Evolutionary conservation across 2,113 vertebrate genomes (phyloP), one percentile per base, ranked within the genome.

Genomic region (Excalfactoria chinensis): DNA sequence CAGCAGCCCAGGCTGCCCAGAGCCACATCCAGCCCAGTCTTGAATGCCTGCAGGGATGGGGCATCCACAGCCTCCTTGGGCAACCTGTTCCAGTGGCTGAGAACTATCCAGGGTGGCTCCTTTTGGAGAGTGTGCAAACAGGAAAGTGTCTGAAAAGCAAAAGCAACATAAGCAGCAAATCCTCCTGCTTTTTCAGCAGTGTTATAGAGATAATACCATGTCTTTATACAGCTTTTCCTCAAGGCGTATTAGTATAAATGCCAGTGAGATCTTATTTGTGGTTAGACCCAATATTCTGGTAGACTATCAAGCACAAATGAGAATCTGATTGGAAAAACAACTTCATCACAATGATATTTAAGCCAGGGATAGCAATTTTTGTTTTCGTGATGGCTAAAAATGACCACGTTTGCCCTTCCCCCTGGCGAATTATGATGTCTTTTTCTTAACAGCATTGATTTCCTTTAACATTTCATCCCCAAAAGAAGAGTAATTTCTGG

Each of bases 391-490:
- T 89, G 87, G 81, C 78, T 91, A 78, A 89, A 93, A 94, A 86
- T 91, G 84, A 87, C 78, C 84, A 53, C 20, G 60, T 88, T 83
- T 85, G 66, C 82, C 93, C 90, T 90, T 90, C 78, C 86, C 67
- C 46, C 68, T 51, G 68, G 75, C 75, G 77, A 96, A 95, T 94
- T 87, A 83, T 91, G 89, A 89, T 93, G 94, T 85, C 84, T 89
- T 89, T 88, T 95, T 88, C 87, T 82, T 83, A 94, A 89, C 60
- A 80, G 56, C 87, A 95, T 96, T 93, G 91, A 96, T 96, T 96
- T 96, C 95, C 93, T 96, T 95, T 96, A 95, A 60, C 93, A 81
- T 89, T 96, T 89, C 82, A 64, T 53, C 60, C 32, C 64, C 86
- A 93, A 60, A 68, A 51, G 44, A 85, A 89, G 56, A 93, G 64